phyloP scores from a whole-genome alignment of 1,140 invertebrate species.

The Periplaneta americana region DNA sequence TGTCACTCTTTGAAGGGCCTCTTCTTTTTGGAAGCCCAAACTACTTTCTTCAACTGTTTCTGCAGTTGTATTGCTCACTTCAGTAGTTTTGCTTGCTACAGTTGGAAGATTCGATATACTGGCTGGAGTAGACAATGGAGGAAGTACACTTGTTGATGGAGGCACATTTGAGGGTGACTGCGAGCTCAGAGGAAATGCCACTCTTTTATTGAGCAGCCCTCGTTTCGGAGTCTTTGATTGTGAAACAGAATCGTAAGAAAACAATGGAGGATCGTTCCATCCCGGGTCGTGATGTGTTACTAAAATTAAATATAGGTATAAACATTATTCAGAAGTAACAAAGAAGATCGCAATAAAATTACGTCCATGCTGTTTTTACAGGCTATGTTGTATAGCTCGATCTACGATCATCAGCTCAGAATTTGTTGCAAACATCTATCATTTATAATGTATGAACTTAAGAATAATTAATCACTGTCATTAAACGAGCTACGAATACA shows the following conservation, averaged over 20 bases:
- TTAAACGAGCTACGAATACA: too few relatives aligned
- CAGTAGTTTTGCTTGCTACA: background rate
- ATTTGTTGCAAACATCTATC: too few relatives aligned
- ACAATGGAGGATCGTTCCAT: slow-evolving; percentile 47
- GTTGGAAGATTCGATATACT: background rate
- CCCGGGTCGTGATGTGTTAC: slow-evolving; percentile 33
- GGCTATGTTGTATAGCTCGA: too few relatives aligned
- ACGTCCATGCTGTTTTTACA: too few relatives aligned
- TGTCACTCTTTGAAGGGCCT: slow-evolving; percentile 26
- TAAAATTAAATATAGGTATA: too few relatives aligned
- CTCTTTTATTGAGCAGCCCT: slow-evolving; percentile 38
- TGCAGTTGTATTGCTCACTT: slow-evolving; percentile 20
- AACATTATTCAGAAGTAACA: too few relatives aligned
- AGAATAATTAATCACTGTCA: too few relatives aligned
- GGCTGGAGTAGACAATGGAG: slow-evolving; percentile 17
- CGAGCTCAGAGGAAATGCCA: slow-evolving; percentile 41
- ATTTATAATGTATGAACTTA: too few relatives aligned
- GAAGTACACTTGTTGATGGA: slow-evolving; percentile 25
- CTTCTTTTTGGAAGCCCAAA: background rate
- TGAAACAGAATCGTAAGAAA: slow-evolving; percentile 29
- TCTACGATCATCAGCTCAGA: too few relatives aligned
- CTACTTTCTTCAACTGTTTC: slow-evolving; percentile 26
- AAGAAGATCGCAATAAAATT: too few relatives aligned
- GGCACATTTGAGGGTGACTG: background rate
- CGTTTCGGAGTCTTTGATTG: slow-evolving; percentile 24